phyloP scores from a whole-genome alignment of 1,140 invertebrate species.

The Trinorchestia longiramus region DNA sequence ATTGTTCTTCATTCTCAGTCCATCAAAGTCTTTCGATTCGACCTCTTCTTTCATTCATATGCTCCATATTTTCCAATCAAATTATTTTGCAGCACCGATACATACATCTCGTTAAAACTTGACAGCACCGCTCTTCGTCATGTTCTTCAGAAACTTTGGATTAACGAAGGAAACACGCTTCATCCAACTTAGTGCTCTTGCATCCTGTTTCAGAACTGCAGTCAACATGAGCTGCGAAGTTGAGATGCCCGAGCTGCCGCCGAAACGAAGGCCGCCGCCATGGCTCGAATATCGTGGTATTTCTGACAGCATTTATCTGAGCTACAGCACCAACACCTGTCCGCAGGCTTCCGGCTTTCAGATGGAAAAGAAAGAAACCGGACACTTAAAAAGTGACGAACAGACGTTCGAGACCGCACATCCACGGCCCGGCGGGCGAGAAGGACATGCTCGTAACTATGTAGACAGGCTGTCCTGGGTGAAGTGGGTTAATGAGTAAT shows the following conservation, averaged over 20 bases:
- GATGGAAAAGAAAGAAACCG: neutral
- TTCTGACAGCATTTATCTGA: neutral
- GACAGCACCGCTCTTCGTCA: neutral
- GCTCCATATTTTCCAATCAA: too few relatives aligned
- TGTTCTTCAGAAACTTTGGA: neutral
- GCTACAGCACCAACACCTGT: neutral
- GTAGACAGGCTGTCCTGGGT: neutral
- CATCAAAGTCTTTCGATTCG: too few relatives aligned
- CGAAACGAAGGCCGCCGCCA: neutral
- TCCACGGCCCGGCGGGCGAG: neutral
- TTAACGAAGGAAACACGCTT: neutral
- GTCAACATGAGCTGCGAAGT: neutral
- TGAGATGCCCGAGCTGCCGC: neutral
- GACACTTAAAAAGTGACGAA: neutral
- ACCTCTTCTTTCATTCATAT: too few relatives aligned
- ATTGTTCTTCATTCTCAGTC: too few relatives aligned
- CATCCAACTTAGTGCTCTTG: neutral
- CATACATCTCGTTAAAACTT: neutral
- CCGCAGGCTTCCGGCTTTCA: neutral
- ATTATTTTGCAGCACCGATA: neutral
- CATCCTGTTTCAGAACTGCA: neutral
- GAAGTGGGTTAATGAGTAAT: neutral
- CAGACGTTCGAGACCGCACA: neutral
- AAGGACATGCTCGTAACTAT: neutral
- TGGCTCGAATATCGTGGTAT: neutral